A percentile compares a stretch with the other conserved stretches of the same genome.
Conservation (phyloP, 1,140 invertebrate species). For the Copidosoma floridanum region DNA sequence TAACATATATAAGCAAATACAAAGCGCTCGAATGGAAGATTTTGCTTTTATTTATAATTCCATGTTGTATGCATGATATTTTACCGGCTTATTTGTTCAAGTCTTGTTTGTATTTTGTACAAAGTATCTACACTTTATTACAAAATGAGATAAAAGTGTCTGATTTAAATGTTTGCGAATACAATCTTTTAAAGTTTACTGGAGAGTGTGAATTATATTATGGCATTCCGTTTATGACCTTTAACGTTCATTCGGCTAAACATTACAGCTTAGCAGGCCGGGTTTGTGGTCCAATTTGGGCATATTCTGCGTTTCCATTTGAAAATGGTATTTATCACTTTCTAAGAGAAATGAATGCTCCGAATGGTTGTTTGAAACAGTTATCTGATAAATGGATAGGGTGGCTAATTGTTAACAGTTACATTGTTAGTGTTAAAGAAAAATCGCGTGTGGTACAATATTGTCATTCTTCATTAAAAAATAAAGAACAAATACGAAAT, state of each 20-base stretch:
- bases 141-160: not conserved
- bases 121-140: not conserved
- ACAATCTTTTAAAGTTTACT: not conserved
- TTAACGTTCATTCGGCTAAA: not conserved
- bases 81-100: not conserved
- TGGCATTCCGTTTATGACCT: not conserved
- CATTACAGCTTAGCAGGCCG: not conserved
- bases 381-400: not conserved
- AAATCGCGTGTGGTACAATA: not conserved
- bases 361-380: not conserved
- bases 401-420: not conserved
- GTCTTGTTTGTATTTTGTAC: not conserved
- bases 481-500: not conserved
- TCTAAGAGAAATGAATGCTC: not conserved
- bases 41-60: not conserved
- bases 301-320: not conserved
- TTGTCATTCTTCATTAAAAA: too few relatives aligned
- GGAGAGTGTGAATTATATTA: not conserved
- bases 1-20: not conserved
- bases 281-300: not conserved
- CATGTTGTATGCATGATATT: not conserved
- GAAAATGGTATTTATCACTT: conserved; percentile 3
- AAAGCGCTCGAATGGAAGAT: not conserved
- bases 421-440: not conserved
- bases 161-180: not conserved